Base-by-base conservation (phyloP, 2,888 invertebrate species). In the Adela reaumurella region DNA sequence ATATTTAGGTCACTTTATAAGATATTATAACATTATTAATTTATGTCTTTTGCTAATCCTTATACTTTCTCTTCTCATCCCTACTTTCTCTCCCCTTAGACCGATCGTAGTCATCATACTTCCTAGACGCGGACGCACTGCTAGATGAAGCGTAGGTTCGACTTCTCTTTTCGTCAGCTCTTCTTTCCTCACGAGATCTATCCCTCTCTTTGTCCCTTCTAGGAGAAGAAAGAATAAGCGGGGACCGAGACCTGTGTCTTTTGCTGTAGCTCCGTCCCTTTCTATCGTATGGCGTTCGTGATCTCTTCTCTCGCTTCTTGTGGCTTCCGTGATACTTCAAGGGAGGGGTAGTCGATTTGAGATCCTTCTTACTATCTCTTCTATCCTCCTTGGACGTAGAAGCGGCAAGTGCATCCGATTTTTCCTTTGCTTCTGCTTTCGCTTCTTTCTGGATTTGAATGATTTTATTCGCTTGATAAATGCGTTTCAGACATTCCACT, bases 301-400 rank as follows among this genome's bases (percentile, higher is more conserved):
- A 78, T 20, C 80, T 59, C 3, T 76, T 60, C 2, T 79, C 78
- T 46, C 78, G 68, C 52, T 80, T 80, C 52, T 80, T 80, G 59
- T 79, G 74, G 45, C 29, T 35, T 6, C 65, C 67, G 46, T 79
- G 76, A 51, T 80, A 77, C 49, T 80, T 79, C n/a, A 80, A 51
- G 0, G 80, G 80, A 19, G 80, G 80, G 3, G 80, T 80, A 59
- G 80, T 79, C 0, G 80, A 80, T 16, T 79, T 78, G 45, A 78
- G 76, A 1, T 77, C 77, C 46, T 71, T 77, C 51, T 74, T 80
- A 1, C 60, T 58, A 50, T 80, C 79, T 8, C 77, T 57, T 54
- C 76, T 70, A 0, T 60, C 58, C 4, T 80, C 80, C 56, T 78
- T 79, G 1, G 77, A 77, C 19, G 77, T 74, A 2, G 78, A 78